Conservation (phyloP, 2,797 vertebrate species). For the Podarcis lilfordi region DNA sequence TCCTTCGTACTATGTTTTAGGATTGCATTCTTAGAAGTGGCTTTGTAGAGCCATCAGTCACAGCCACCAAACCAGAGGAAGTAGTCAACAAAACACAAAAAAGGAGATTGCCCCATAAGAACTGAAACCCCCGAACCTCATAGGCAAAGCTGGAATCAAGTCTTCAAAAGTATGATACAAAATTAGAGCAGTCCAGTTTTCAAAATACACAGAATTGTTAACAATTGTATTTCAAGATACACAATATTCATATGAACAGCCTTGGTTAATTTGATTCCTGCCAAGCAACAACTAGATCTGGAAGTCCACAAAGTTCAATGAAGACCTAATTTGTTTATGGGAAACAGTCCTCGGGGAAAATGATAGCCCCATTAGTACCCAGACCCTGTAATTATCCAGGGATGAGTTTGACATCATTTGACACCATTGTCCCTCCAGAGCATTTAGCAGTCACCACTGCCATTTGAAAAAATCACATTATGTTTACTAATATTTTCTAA, state of each 20-base stretch:
- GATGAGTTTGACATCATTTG: neutral
- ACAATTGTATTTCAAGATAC: neutral
- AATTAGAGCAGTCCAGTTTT: neutral
- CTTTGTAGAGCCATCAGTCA: neutral
- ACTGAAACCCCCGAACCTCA: neutral
- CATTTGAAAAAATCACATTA: neutral
- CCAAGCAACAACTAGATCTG: neutral
- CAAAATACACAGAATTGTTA: neutral
- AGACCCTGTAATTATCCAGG: neutral
- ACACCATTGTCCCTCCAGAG: neutral
- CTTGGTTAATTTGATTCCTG: neutral
- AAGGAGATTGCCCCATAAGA: neutral
- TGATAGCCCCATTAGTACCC: neutral
- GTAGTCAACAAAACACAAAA: neutral
- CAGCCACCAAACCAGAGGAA: neutral
- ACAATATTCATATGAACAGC: neutral
- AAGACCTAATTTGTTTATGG: neutral
- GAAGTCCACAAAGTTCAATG: neutral
- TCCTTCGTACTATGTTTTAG: neutral
- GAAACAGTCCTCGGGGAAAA: neutral
- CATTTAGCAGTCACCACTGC: neutral
- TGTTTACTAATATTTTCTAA: neutral
- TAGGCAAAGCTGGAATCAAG: neutral
- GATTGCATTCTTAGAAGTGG: neutral
- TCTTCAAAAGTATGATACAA: neutral